phyloP scores from a whole-genome alignment of 2,888 invertebrate genomes.

The Hemistola chrysoprasaria region DNA sequence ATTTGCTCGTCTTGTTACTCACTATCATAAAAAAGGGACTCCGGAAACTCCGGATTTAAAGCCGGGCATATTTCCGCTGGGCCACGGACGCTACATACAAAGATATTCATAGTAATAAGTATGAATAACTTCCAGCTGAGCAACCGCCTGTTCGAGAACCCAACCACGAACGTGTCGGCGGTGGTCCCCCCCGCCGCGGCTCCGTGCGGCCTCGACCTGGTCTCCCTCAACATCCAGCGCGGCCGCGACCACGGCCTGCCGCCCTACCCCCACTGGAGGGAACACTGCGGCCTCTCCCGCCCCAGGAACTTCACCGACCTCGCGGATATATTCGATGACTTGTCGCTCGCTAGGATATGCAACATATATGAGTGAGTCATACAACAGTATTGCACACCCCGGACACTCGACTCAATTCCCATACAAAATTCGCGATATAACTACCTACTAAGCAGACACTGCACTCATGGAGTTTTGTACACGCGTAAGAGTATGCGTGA shows the following conservation, averaged over 20 bases:
- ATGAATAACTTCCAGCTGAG: slow-evolving; percentile 77
- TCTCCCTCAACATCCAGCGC: slow-evolving; percentile 93
- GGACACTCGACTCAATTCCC: no score
- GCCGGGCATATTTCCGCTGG: no score
- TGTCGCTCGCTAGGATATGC: slow-evolving; percentile 83
- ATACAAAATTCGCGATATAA: no score
- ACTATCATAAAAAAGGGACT: no score
- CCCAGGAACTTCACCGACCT: slow-evolving; percentile 86
- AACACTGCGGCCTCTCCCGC: slow-evolving; percentile 86
- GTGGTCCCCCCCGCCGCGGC: slow-evolving; percentile 26
- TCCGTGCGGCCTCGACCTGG: slow-evolving; percentile 90
- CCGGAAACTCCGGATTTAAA: no score
- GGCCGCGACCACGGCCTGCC: slow-evolving; percentile 94
- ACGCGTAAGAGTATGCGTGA: no score
- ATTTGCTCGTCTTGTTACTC: no score
- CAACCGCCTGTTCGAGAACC: slow-evolving; percentile 85
- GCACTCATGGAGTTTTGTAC: no score
- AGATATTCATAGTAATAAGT: no score
- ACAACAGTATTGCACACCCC: no score
- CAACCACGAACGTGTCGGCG: slow-evolving; percentile 41
- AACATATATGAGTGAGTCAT: slow-evolving; percentile 85
- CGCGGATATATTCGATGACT: slow-evolving; percentile 83
- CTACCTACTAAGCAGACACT: no score
- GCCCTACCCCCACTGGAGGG: slow-evolving; percentile 88
- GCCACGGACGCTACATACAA: no score